These are phyloP conservation scores for Anneissia japonica DNA, from an alignment of 35 echinoderm and acorn worm genomes.

Conservation along the genomic window DNA sequence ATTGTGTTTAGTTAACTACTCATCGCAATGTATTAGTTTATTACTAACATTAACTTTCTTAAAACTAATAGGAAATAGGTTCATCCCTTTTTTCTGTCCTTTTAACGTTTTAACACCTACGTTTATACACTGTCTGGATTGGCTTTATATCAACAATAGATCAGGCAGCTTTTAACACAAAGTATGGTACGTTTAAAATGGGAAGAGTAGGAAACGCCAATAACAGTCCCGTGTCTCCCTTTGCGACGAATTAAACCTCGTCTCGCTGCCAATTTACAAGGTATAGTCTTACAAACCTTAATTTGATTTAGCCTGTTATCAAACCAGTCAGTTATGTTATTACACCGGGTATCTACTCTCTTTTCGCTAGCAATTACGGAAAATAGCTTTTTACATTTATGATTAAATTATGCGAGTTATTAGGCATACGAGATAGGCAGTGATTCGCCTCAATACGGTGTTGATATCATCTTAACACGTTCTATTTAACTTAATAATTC, in stretches of 20 bases:
- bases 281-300: not conserved
- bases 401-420: not conserved
- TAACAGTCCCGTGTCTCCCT: not conserved
- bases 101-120: not conserved
- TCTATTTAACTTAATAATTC: not conserved
- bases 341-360: not conserved
- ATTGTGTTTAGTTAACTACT: too few relatives aligned
- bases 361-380: not conserved
- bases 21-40: too few relatives aligned
- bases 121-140: too few relatives aligned
- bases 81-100: not conserved
- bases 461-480: not conserved
- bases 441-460: not conserved
- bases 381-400: not conserved
- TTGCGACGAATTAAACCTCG: not conserved
- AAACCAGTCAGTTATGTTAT: not conserved
- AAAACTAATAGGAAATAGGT: not conserved
- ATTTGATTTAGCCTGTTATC: not conserved
- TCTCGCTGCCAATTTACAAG: not conserved
- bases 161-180: too few relatives aligned
- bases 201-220: not conserved
- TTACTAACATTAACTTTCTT: too few relatives aligned
- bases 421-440: not conserved
- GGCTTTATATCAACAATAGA: too few relatives aligned
- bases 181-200: too few relatives aligned